These are phyloP conservation scores for Pyrgus malvae DNA, from an alignment of 2,888 invertebrate species.

Conservation along the genomic window DNA sequence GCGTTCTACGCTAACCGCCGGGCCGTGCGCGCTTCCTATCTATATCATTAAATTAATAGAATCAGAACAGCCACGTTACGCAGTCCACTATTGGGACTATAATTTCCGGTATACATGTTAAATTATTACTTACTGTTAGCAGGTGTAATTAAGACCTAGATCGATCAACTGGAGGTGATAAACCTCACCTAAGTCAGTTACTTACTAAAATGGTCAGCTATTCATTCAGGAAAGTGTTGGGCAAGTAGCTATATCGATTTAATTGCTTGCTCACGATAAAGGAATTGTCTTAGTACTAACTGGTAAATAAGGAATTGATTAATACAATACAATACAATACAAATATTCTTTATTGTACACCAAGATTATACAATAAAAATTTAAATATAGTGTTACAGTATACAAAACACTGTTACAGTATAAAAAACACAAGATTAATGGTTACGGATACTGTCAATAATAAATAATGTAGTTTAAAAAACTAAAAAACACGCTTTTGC, in stretches of 20 bases:
- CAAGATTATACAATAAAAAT: too few species aligned
- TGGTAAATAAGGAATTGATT: background rate
- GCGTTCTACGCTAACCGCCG: too few species aligned
- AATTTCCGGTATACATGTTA: slow-evolving; percentile 20
- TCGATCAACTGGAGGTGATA: slow-evolving; percentile 28
- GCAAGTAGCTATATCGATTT: slow-evolving; percentile 16
- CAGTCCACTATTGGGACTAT: background rate
- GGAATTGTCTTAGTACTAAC: background rate
- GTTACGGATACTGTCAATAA: too few species aligned
- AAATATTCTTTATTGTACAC: too few species aligned
- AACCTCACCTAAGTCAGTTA: slow-evolving; percentile 24
- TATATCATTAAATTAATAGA: too few species aligned
- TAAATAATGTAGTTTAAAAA: too few species aligned
- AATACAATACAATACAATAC: too few species aligned
- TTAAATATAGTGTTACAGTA: too few species aligned
- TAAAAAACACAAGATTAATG: too few species aligned
- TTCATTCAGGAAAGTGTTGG: slow-evolving; percentile 22
- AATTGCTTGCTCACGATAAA: slow-evolving; percentile 11
- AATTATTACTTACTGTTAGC: slow-evolving; percentile 20
- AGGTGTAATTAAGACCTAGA: slow-evolving; percentile 27
- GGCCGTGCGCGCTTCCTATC: too few species aligned
- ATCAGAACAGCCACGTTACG: background rate
- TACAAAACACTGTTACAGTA: too few species aligned
- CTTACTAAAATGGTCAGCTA: slow-evolving; percentile 18
- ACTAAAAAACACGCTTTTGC: too few species aligned